phyloP scores from a whole-genome alignment of 2,888 invertebrate species.

The Physocephala rufipes region DNA sequence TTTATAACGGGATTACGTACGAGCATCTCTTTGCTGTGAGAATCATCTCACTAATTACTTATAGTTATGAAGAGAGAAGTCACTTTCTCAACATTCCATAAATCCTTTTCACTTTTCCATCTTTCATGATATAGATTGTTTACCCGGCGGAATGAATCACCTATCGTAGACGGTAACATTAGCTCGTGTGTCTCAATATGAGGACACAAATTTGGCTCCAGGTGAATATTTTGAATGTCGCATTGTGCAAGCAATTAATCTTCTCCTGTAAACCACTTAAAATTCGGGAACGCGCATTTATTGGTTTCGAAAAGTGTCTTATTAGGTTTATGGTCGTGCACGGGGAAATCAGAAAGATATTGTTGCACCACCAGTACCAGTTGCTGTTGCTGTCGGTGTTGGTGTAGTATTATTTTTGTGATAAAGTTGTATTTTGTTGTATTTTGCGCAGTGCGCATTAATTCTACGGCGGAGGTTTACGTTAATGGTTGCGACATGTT shows the following conservation, averaged over 20 bases:
- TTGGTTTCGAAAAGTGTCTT: conserved; percentile 57
- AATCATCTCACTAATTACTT: no score
- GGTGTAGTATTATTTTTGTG: conserved; percentile 11
- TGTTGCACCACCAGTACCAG: not conserved
- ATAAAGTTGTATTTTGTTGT: not conserved
- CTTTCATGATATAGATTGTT: no score
- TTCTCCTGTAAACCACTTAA: conserved; percentile 72
- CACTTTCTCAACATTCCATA: no score
- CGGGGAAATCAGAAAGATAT: not conserved
- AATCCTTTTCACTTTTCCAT: no score
- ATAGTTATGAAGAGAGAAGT: no score
- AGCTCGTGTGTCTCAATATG: conserved; percentile 78
- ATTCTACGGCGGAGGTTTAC: not conserved
- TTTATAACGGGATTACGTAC: no score
- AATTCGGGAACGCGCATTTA: conserved; percentile 63
- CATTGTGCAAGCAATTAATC: conserved; percentile 73
- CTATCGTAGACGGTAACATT: conserved; percentile 74
- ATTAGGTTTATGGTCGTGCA: conserved; percentile 50
- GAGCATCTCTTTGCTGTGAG: no score
- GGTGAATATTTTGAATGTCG: conserved; percentile 73
- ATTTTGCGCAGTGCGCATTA: no score
- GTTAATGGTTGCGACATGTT: conserved; percentile 9
- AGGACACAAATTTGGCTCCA: conserved; percentile 75
- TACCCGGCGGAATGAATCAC: no score
- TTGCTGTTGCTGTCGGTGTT: not conserved